Evolutionary conservation across 2,888 invertebrate genomes (phyloP), one percentile per base, ranked within the genome.

Genomic region (Crocallis elinguaria): DNA sequence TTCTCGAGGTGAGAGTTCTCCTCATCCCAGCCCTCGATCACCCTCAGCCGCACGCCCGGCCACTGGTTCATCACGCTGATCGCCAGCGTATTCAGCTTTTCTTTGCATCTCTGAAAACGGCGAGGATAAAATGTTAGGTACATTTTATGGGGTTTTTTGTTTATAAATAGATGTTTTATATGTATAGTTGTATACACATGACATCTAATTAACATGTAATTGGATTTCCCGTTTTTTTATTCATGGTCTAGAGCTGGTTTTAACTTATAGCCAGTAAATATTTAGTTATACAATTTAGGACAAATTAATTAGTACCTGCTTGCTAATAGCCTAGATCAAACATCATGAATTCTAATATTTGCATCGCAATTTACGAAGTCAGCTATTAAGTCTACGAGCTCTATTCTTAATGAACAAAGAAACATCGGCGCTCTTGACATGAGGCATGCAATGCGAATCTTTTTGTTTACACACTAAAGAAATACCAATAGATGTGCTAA

Each of bases 41-140:
- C 98, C 49, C 98, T 93, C 71, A 99, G 93, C 69, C 95, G 94
- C 59, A 98, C 95, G n/a, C 98, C 97, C 0, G 98, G 98, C 98
- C 99, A 99, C 85, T 97, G 97, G 92, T 98, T 98, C 97, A 98
- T 98, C 85, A 99, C 98, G 72, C 97, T 96, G 79, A 98, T 97
- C 49, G 98, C 98, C 77, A 99, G 91, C 52, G 97, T 97, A 90
- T 98, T 97, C 73, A 99, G 92, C 86, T 97, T 98, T 90, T 98
- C 98, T 86, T 97, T 98, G 91, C 98, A 98, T 82, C 98, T 94
- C 99, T 98, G 94, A 42, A 95, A 95, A 71, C 67, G 73, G 55
- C 53, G 42, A 36, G 14, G 1, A 17, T 21, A 3, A 11, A 16
- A 14, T 13, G 5, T 36, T 46, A 30, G 8, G 6, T 3, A 23